These are phyloP conservation scores for Verasper variegatus DNA, from an alignment of 2,113 vertebrate genomes.

Conservation along the genomic window DNA sequence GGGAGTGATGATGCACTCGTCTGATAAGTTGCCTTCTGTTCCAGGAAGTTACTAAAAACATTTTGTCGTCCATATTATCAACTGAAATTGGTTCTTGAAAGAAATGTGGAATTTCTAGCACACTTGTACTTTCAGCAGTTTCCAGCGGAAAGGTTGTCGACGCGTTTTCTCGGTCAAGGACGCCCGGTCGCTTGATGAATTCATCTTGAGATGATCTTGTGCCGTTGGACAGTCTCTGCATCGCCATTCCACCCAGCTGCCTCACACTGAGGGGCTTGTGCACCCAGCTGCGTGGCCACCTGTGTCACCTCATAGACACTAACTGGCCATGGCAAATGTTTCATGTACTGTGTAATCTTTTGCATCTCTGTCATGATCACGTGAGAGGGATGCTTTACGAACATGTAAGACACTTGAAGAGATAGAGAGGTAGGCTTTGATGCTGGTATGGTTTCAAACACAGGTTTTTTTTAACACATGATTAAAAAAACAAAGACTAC, in stretches of 20 bases:
- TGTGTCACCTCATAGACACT: constrained; percentile 51
- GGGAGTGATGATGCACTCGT: constrained; percentile 34
- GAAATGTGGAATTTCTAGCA: no score
- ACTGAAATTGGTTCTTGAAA: neutral
- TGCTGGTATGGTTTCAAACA: no score
- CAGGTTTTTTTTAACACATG: no score
- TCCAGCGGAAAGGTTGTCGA: neutral
- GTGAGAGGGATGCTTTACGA: constrained; percentile 28
- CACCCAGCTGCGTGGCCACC: constrained; percentile 64
- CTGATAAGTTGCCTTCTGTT: constrained; percentile 40
- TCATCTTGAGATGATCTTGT: constrained; percentile 46
- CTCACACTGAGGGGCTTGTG: constrained; percentile 31
- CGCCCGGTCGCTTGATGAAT: constrained; percentile 53
- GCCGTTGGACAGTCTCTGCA: constrained; percentile 21
- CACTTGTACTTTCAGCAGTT: no score
- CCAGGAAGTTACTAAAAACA: constrained; percentile 48
- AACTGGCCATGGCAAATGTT: constrained; percentile 48
- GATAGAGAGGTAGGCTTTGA: no score
- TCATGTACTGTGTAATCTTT: constrained; percentile 46
- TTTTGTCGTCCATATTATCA: constrained; percentile 9
- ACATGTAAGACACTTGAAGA: constrained; percentile 14
- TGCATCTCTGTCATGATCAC: constrained; percentile 31
- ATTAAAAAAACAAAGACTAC: no score
- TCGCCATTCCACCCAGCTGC: constrained; percentile 49
- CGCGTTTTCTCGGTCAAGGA: neutral